These are phyloP conservation scores for Carpatolechia fugitivella DNA, from an alignment of 2,888 invertebrate species.

Conservation along the genomic window DNA sequence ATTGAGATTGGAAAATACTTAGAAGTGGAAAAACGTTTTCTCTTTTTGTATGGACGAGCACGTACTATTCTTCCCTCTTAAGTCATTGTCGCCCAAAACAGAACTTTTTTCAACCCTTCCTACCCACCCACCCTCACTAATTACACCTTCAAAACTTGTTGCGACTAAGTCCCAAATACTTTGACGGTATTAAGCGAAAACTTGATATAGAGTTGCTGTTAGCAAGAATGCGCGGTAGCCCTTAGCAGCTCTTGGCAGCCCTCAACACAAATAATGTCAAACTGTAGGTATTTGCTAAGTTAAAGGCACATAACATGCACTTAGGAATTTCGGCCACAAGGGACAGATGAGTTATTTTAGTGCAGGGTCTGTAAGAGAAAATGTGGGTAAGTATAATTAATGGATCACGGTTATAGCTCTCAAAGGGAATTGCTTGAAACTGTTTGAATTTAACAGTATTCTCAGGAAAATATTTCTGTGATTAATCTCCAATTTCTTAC, in stretches of 20 bases:
- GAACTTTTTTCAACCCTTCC: not conserved
- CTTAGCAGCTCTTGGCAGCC: not conserved
- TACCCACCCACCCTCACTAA: conserved; percentile 27
- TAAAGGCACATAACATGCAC: conserved; percentile 1
- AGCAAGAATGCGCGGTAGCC: conserved; percentile 52
- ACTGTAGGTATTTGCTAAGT: conserved; percentile 14
- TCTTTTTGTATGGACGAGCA: too few species aligned
- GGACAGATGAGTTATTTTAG: conserved; percentile 5
- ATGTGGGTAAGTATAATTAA: not conserved
- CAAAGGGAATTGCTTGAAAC: not conserved
- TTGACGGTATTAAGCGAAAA: conserved; percentile 28
- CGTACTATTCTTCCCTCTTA: too few species aligned
- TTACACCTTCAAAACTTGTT: conserved; percentile 34
- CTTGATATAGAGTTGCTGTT: conserved; percentile 35
- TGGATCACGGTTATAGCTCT: not conserved
- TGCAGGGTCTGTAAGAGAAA: not conserved
- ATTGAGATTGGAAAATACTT: too few species aligned
- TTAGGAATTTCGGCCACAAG: conserved; percentile 2
- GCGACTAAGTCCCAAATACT: conserved; percentile 40
- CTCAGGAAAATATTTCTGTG: too few species aligned
- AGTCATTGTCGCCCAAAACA: not conserved
- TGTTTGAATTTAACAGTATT: not conserved
- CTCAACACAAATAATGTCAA: conserved; percentile 1
- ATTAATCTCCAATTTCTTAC: too few species aligned
- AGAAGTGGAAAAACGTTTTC: too few species aligned